Evolutionary conservation across 2,113 vertebrate genomes (phyloP), one percentile per base, ranked within the genome.

Genomic region (Nymphicus hollandicus): DNA sequence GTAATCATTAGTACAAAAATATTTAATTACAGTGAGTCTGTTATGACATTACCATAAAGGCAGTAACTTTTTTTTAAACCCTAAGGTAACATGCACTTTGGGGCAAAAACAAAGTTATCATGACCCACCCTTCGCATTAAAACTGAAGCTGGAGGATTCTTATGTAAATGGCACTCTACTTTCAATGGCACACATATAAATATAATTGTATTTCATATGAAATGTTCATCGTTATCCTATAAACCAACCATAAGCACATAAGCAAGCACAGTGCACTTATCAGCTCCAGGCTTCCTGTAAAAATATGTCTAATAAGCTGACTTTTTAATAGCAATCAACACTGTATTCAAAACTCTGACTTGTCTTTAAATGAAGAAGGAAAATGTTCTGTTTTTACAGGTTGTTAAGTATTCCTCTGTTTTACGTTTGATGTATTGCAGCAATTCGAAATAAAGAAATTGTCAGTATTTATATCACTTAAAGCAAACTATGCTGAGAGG

Each of bases 1-100:
- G 94, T 97, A 98, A 98, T 97, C 97, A 97, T 96, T 96, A 97
- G 97, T 93, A 95, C 97, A 98, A 98, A 98, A 98, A 98, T 98
- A 98, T 98, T 98, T 98, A 98, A 98, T 98, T 98, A 98, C 96
- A 98, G 95, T 94, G 97, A 98, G 97, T 97, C 96, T 98, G 97
- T 98, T 98, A 98, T 98, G 98, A 98, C 98, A 98, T 93, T 95
- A 96, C 92, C 91, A 86, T 92, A 97, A 95, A 97, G 88, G 92
- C 94, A 95, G 93, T 68, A 94, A 92, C 95, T 97, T 89, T 69
- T 91, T 97, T 95, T 95, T 56, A 96, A 96, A 89, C 81, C 91
- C 88, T 53, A 96, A 95, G 91, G 86, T 72, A 98, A 96, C 89
- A 69, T 58, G 74, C 94, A 97, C 93, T 96, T 95, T 89, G 94